Evolutionary conservation across 2,797 vertebrate genomes (phyloP).

Genomic region (Manis javanica): DNA sequence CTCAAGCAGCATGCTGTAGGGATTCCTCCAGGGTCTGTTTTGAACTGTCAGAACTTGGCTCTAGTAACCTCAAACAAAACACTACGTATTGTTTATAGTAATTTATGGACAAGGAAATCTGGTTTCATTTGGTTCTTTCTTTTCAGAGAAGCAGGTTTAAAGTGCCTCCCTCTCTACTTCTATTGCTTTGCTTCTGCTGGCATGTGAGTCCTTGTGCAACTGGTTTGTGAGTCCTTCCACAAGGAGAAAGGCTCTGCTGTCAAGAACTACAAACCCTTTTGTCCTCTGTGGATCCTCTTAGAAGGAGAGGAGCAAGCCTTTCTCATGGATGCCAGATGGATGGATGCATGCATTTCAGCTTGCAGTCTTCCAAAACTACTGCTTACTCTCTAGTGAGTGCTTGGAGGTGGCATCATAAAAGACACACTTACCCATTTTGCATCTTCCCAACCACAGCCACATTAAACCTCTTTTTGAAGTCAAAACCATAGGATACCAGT

Average conservation of each 20-base stretch:
- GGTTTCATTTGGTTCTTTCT: slow-evolving; percentile 44
- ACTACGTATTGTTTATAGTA: slow-evolving; percentile 59
- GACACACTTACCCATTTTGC: slow-evolving; percentile 90
- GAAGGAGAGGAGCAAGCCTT: neutral
- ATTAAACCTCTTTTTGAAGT: slow-evolving; percentile 89
- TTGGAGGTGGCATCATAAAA: neutral
- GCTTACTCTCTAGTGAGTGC: neutral
- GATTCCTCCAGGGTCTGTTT: slow-evolving; percentile 45
- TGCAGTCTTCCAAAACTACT: neutral
- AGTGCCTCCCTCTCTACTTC: slow-evolving; percentile 15
- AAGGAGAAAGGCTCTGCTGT: neutral
- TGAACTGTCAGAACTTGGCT: slow-evolving; percentile 68
- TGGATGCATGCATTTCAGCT: neutral
- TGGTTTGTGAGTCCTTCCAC: neutral
- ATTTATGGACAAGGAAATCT: slow-evolving; percentile 62
- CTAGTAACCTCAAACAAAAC: slow-evolving; percentile 58
- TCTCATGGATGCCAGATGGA: neutral
- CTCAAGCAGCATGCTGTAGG: neutral
- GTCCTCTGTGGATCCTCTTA: neutral
- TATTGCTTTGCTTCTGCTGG: neutral
- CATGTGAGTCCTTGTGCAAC: neutral
- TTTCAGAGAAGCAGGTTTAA: slow-evolving; percentile 13
- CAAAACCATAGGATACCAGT: slow-evolving; percentile 89
- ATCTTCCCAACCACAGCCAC: slow-evolving; percentile 92
- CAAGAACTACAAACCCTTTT: neutral